Conservation (phyloP, 2,113 vertebrate species). For the Xiphorhynchus elegans region DNA sequence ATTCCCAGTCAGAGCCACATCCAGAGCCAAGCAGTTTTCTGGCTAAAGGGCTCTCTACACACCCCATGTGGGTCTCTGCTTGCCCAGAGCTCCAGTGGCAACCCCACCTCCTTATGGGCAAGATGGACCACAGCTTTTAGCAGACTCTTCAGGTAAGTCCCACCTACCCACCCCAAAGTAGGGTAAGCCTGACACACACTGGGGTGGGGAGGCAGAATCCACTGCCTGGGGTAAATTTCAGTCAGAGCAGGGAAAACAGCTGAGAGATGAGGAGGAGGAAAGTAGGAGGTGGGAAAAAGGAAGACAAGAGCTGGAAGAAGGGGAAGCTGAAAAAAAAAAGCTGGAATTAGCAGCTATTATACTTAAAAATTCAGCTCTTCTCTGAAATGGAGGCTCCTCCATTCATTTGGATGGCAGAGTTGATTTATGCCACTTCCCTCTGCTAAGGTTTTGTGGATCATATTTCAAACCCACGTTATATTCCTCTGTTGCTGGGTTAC, state of each 20-base stretch:
- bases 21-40: not conserved
- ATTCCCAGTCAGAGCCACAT: rapidly evolving
- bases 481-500: constrained; percentile 65
- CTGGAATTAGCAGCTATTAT: not conserved
- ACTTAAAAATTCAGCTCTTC: not conserved
- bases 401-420: not conserved
- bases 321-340: not conserved
- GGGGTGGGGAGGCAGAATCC: not conserved
- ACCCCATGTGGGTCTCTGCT: not conserved
- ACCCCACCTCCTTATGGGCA: not conserved
- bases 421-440: constrained; percentile 22
- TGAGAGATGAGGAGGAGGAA: not conserved
- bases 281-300: not conserved
- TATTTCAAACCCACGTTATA: constrained; percentile 53
- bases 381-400: not conserved
- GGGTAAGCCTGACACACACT: rapidly evolving
- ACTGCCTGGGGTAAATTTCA: not conserved
- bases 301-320: not conserved
- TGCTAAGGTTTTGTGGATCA: constrained; percentile 30
- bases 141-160: not conserved
- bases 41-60: too few relatives aligned
- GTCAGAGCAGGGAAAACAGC: not conserved
- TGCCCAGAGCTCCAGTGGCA: not conserved
- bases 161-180: not conserved
- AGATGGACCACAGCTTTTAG: not conserved